phyloP scores from a whole-genome alignment of 2,113 vertebrate species.

The Xenopus tropicalis region DNA sequence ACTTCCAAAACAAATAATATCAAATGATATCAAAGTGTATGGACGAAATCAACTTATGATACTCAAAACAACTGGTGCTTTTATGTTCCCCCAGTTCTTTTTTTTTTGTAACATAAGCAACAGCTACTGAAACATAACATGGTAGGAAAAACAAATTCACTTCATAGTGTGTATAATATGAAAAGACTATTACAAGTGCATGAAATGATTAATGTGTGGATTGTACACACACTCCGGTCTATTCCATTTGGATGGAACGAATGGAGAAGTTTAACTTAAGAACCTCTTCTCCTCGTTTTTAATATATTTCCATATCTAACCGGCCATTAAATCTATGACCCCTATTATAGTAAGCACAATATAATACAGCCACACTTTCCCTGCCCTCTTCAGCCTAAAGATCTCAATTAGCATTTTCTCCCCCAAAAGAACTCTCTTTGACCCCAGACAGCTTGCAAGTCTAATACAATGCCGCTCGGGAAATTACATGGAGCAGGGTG shows the following conservation, averaged over 20 bases:
- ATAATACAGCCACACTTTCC: conserved; percentile 13
- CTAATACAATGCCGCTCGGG: conserved; percentile 11
- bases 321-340: conserved; percentile 20
- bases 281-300: conserved; percentile 22
- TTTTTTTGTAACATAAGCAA: conserved; percentile 10
- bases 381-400: conserved; percentile 14
- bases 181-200: conserved; percentile 48
- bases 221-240: background rate
- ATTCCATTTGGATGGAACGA: conserved; percentile 12
- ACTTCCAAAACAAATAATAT: conserved; percentile 34
- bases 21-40: conserved; percentile 23
- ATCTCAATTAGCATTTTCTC: conserved; percentile 37
- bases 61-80: background rate
- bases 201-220: conserved; percentile 15
- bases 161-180: background rate
- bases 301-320: conserved; percentile 15
- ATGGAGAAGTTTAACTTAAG: conserved; percentile 1
- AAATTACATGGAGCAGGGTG: conserved; percentile 21
- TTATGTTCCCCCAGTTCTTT: background rate
- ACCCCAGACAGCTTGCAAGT: conserved; percentile 33
- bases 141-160: conserved; percentile 25
- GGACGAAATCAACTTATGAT: conserved; percentile 1
- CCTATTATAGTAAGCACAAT: conserved; percentile 28
- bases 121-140: conserved; percentile 19
- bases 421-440: conserved; percentile 25